phyloP scores from a whole-genome alignment of 1,140 invertebrate species.

The Reticulitermes speratus region DNA sequence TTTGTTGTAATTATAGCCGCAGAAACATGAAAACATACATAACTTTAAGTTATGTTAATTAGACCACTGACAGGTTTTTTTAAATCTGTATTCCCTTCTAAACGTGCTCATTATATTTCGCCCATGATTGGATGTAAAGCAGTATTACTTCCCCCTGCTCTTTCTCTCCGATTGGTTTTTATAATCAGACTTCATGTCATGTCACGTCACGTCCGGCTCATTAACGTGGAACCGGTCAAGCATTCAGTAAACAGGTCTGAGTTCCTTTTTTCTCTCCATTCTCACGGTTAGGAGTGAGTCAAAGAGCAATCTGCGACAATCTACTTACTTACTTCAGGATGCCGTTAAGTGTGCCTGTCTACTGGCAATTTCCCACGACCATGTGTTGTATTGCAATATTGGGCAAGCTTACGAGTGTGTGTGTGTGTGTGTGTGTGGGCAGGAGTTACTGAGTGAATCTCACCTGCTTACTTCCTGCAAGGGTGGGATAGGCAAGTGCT shows the following conservation, averaged over 20 bases:
- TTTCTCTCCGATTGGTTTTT: neutral
- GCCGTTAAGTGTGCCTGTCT: neutral
- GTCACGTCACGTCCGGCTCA: neutral
- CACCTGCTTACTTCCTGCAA: neutral
- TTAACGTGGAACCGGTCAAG: neutral
- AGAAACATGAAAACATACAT: too few relatives aligned
- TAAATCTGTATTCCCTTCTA: neutral
- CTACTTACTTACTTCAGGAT: neutral
- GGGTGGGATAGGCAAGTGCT: neutral
- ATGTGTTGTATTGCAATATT: neutral
- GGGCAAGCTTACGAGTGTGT: neutral
- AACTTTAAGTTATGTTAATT: too few relatives aligned
- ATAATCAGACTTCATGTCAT: neutral
- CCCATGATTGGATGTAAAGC: neutral
- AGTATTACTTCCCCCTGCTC: neutral
- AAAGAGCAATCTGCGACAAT: neutral
- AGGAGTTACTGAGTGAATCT: neutral
- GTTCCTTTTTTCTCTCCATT: neutral
- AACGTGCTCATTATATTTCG: neutral
- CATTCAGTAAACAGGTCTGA: neutral
- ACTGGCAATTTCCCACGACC: neutral
- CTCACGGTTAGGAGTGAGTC: conserved; percentile 2
- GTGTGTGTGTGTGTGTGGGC: too few relatives aligned
- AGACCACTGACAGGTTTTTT: neutral
- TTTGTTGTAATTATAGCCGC: too few relatives aligned